Evolutionary conservation across 2,888 invertebrate species (phyloP), one percentile per base, ranked within the genome.

Genomic region (Adelognathus sp.): DNA sequence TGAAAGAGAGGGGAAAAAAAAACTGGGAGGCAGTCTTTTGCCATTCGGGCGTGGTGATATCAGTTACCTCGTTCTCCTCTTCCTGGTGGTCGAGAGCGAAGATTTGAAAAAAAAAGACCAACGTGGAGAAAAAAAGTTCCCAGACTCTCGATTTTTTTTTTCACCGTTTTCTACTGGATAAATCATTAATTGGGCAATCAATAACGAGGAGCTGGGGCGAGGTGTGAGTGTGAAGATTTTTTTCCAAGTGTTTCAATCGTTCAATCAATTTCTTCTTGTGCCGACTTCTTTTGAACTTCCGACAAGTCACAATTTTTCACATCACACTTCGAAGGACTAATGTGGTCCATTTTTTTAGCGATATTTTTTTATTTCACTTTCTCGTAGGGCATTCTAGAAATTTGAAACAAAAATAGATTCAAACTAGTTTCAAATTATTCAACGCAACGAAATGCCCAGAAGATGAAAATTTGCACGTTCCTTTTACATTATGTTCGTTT

Each of bases 41-140:
- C 75, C 67, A 61, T 54, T 54, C 79, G 74, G 79, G 79, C 79
- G 79, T 79, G 78, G 78, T 74, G 78, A 56, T 64, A 71, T 74
- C 75, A 71, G 66, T 79, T 63, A 75, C 64, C 27, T 36, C 56
- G 50, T 27, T 58, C 36, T n/a, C 60, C 24, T 24, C 50, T 71
- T 64, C 71, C 46, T 63, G 71, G 71, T 79, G 79, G 50, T 67
- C 75, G 66, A 71, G 67, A 79, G 39, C 58, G 56, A 56, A 39
- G 29, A 36, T 5, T 39, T 27, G 54, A 27, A 74, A 14, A 33
- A 61, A 69, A 41, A 64, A 60, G 52, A 74, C 61, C 36, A 64
- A 27, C 60, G 54, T 36, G 4, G 7, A 21, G 61, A 41, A 67
- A 63, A 50, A 36, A 36, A 76, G 52, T 73, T 72, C 54, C 54